phyloP scores from a whole-genome alignment of 2,888 invertebrate genomes.

The Mimumesa dahlbomi region DNA sequence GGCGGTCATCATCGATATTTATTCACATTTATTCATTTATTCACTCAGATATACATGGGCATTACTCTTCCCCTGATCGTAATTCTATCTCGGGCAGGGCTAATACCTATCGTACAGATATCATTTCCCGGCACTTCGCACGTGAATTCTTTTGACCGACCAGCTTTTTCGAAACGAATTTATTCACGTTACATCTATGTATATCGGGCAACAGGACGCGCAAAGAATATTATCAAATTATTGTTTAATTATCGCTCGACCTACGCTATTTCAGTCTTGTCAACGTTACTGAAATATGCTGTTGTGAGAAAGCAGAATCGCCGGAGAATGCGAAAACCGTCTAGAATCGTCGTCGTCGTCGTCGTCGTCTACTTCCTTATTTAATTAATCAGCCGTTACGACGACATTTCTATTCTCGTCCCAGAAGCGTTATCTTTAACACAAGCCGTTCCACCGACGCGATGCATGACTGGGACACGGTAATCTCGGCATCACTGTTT shows the following conservation, averaged over 20 bases:
- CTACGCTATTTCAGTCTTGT: slow-evolving; percentile 29
- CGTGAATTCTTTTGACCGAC: slow-evolving; percentile 31
- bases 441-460: too few species aligned
- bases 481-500: too few species aligned
- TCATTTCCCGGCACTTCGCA: slow-evolving; percentile 55
- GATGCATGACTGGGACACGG: too few species aligned
- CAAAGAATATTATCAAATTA: too few species aligned
- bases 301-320: too few species aligned
- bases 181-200: not conserved
- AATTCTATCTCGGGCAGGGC: slow-evolving; percentile 59
- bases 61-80: slow-evolving; percentile 47
- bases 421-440: not conserved
- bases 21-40: too few species aligned
- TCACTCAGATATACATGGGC: slow-evolving; percentile 44
- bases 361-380: too few species aligned
- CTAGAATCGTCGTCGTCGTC: too few species aligned
- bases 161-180: not conserved
- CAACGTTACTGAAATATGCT: not conserved
- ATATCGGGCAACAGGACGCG: not conserved
- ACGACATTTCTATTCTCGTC: too few species aligned
- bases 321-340: too few species aligned
- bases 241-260: not conserved
- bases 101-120: slow-evolving; percentile 52
- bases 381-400: too few species aligned
- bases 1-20: too few species aligned